Evolutionary conservation across 2,888 invertebrate genomes (phyloP).

Genomic region (Nezara viridula): DNA sequence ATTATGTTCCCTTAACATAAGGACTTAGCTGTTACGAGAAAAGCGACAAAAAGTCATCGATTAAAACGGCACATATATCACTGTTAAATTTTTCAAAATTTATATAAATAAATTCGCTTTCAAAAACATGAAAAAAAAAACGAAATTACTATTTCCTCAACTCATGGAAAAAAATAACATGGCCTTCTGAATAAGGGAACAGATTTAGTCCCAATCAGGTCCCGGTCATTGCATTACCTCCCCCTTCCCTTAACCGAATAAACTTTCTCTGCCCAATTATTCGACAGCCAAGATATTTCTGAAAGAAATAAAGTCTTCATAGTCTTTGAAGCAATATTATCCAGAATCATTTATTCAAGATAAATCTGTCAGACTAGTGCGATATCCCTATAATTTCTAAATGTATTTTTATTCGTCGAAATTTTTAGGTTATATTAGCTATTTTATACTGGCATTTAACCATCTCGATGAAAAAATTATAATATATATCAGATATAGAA

Average conservation of each 20-base stretch:
- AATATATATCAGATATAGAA: too few relatives aligned
- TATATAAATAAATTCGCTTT: too few relatives aligned
- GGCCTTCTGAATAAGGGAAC: not conserved
- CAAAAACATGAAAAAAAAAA: not conserved
- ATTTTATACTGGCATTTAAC: not conserved
- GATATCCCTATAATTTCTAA: not conserved
- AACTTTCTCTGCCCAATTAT: not conserved
- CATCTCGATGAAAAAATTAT: too few relatives aligned
- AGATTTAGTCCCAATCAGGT: not conserved
- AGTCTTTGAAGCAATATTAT: not conserved
- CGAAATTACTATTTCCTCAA: too few relatives aligned
- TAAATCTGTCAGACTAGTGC: not conserved
- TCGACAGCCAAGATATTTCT: not conserved
- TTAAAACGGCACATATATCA: too few relatives aligned
- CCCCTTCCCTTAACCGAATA: slow-evolving; percentile 6
- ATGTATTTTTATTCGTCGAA: not conserved
- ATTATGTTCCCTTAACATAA: too few relatives aligned
- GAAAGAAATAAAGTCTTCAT: not conserved
- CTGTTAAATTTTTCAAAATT: too few relatives aligned
- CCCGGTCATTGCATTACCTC: not conserved
- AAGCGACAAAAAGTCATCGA: too few relatives aligned
- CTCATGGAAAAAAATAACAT: not conserved
- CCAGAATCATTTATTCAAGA: not conserved
- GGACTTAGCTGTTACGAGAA: too few relatives aligned
- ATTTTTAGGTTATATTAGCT: not conserved